These are phyloP conservation scores for Coilia nasus DNA, from an alignment of 2,797 vertebrate species.

Conservation along the genomic window DNA sequence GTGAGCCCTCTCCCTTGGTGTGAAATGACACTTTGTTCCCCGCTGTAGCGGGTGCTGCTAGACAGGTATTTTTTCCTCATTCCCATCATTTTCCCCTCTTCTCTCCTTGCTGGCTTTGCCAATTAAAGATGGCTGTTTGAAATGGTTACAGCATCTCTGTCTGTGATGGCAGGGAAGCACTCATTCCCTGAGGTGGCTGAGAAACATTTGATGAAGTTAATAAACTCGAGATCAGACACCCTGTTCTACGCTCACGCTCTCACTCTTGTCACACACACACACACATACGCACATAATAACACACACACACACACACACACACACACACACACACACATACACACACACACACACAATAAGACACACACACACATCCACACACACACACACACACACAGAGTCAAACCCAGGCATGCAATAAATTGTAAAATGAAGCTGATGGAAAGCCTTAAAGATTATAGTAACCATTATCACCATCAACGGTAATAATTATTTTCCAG, in stretches of 20 bases:
- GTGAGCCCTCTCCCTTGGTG: neutral
- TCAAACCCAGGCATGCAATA: neutral
- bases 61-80: neutral
- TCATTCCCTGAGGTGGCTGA: constrained; percentile 52
- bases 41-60: constrained; percentile 53
- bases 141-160: neutral
- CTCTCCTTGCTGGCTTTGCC: neutral
- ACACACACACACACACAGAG: neutral
- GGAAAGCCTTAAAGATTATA: neutral
- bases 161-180: neutral
- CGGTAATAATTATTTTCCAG: constrained; percentile 18
- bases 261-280: neutral
- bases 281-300: neutral
- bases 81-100: neutral
- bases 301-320: neutral
- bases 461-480: neutral
- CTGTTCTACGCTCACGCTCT: constrained; percentile 55
- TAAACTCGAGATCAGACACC: constrained; percentile 75
- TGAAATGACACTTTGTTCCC: constrained; percentile 3
- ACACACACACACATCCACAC: neutral
- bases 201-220: constrained; percentile 74
- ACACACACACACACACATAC: neutral
- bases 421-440: neutral
- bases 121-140: neutral
- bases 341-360: neutral